phyloP scores from a whole-genome alignment of 2,113 vertebrate species.

The Saccopteryx bilineata region DNA sequence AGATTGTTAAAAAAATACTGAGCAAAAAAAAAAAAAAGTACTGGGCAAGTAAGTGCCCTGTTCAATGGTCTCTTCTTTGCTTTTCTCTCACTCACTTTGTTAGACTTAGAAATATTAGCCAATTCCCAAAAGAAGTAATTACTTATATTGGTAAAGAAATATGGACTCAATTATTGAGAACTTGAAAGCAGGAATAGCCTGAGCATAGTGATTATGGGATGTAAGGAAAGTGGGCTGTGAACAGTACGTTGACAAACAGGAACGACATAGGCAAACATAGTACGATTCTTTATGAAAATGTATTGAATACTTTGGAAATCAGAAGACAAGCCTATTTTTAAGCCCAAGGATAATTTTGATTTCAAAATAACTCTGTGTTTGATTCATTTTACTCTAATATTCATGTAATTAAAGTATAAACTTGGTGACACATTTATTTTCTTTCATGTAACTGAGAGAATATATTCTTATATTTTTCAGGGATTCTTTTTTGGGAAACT shows the following conservation, averaged over 20 bases:
- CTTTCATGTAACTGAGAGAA: conserved; percentile 48
- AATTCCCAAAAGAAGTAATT: not conserved
- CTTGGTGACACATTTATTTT: conserved; percentile 41
- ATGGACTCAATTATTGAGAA: not conserved
- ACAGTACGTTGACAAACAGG: not conserved
- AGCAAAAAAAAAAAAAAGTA: not conserved
- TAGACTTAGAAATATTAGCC: not conserved
- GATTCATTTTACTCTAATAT: not conserved
- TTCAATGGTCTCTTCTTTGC: not conserved
- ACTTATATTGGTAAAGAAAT: not conserved
- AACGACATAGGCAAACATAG: not conserved
- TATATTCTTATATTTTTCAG: not conserved
- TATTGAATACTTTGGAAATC: not conserved
- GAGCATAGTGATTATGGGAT: not conserved
- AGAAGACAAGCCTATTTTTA: not conserved
- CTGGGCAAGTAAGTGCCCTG: not conserved
- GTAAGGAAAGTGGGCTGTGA: not conserved
- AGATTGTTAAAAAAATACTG: not conserved
- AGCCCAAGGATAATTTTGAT: not conserved
- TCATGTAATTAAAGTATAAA: conserved; percentile 14
- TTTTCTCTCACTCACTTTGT: not conserved
- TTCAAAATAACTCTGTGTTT: not conserved
- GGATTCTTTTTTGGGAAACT: not conserved
- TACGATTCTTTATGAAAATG: not conserved
- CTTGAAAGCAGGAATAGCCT: not conserved